Base-by-base conservation (phyloP, 2,113 vertebrate species). In the Microcebus griseorufus region DNA sequence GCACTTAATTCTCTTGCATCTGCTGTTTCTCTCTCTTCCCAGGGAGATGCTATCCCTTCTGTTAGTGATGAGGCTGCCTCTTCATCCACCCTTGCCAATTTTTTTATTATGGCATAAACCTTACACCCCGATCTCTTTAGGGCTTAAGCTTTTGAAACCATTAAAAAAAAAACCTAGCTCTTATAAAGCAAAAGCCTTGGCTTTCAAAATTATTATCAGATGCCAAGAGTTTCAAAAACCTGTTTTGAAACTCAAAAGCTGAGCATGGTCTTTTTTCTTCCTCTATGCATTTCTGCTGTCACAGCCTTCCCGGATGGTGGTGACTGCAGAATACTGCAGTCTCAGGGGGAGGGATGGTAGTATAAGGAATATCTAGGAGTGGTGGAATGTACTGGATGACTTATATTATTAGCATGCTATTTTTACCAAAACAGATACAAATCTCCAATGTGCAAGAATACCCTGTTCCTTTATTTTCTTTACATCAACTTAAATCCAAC, bases 31-130 rank as follows among this genome's bases (percentile, higher is more conserved):
- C n/a, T 88, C 51, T 70, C 83, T 89, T 89, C 45, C 83, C 17
- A 22, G 83, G 13, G 27, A 91, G 51, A 91, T 58, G 55, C 78
- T 42, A 76, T 70, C 45, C 90, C 34, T 91, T 85, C 51, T 81
- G 9, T 48, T 48, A 45, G 42, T 45, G 32, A 92, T 60, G 78
- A 97, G 88, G 81, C 45, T 58, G 67, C 73, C 73, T 85, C 62
- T 76, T 93, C 82, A 81, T 91, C 60, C 65, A 32, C 7, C 13
- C 20, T 95, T 88, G 53, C 90, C 91, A 81, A 60, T 51, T 51
- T 58, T 95, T 95, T 96, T 70, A 72, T 95, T 92, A 80, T 67
- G 25, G n/a, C 60, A 89, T 93, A 89, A 96, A 93, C 82, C 45
- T 85, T 58, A 82, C 12, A 81, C 73, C 64, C 91, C 20, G 89